Evolutionary conservation across 2,797 vertebrate genomes (phyloP), one percentile per base, ranked within the genome.

Genomic region (Liasis olivaceus): DNA sequence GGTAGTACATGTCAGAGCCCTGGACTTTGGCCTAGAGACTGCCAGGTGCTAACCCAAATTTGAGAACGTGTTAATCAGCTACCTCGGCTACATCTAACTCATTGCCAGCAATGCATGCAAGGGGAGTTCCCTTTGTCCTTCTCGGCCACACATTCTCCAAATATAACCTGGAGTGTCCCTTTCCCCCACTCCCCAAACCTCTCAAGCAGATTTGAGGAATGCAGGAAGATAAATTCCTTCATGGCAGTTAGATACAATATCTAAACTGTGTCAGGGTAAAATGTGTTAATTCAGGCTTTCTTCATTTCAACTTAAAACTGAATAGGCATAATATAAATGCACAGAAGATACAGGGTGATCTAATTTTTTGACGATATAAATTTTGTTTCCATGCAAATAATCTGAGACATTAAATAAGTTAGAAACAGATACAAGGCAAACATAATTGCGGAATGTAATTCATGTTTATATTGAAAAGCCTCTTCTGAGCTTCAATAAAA

Each of bases 391-490:
- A 58, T 58, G 24, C 0, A 60, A 95, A 81, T 0, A 22, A 94
- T 88, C 94, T 72, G 91, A 88, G 92, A 85, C 42, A 87, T 88
- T 28, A n/a, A 91, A 63, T 63, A 94, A 64, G 92, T 15, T 91
- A 93, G 90, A 56, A 92, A 93, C 72, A 89, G 88, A 90, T 87
- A 63, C 42, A 2, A 89, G n/a, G 69, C 69, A 0, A 93, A 87
- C 92, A 90, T 15, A 13, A 77, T 91, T 95, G 59, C 91, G 94
- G 90, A 94, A 94, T 95, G 94, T 95, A 94, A 95, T 95, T 96
- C 87, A 20, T 56, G 91, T 94, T 95, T 95, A 90, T 92, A 94
- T 89, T 91, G 8, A 87, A 94, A 91, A 56, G 81, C 72, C 42
- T 94, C 90, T 24, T 69, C 88, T 93, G 88, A 89, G 89, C 28